phyloP scores from a whole-genome alignment of 1,140 invertebrate species.

The Zeugodacus cucurbitae region DNA sequence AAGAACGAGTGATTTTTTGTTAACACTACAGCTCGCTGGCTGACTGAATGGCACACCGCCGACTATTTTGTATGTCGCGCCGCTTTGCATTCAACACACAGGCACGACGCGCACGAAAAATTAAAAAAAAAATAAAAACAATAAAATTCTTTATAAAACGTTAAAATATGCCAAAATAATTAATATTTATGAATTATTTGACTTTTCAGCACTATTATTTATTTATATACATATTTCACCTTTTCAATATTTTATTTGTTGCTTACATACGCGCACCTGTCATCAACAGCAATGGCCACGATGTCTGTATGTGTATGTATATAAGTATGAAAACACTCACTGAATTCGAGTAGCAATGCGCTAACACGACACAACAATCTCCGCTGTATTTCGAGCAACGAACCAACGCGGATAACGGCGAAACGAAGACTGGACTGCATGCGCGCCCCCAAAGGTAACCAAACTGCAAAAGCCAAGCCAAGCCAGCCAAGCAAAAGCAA shows the following conservation, averaged over 20 bases:
- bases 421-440: conserved; percentile 42
- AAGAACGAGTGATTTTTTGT: neutral
- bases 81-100: neutral
- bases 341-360: neutral
- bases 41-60: too few relatives aligned
- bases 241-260: neutral
- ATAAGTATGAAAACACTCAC: neutral
- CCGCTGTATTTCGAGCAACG: neutral
- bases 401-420: conserved; percentile 44
- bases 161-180: neutral
- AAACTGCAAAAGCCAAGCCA: neutral
- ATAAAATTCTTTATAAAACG: neutral
- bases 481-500: conserved; percentile 12
- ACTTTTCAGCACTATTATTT: neutral
- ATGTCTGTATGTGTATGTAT: neutral
- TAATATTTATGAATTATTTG: neutral
- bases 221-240: neutral
- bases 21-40: neutral
- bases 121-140: neutral
- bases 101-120: neutral
- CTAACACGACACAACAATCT: neutral
- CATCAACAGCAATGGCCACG: neutral
- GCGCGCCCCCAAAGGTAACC: conserved; percentile 37
- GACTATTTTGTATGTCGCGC: neutral
- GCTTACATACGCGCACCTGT: neutral